Base-by-base conservation (phyloP, 2,888 invertebrate species). In the Bruchidius siliquastri region DNA sequence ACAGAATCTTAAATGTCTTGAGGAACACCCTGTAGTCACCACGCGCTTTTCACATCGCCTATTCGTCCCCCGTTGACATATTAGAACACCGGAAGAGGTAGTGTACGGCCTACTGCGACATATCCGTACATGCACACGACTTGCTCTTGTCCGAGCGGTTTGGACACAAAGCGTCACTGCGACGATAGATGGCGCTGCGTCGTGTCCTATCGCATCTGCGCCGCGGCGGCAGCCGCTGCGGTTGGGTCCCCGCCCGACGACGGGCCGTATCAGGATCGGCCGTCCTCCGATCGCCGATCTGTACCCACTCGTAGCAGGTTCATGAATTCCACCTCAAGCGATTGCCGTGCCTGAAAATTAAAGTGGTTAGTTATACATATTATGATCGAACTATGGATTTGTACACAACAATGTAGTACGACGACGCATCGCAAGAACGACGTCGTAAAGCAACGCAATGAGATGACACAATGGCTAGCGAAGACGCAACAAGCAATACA, bases 311-410 rank as follows among this genome's bases (percentile, higher is more conserved):
- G 91, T 80, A 98, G 88, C 82, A 98, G 90, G 87, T 93, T 95
- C 84, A 91, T 91, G 87, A 97, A 98, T 88, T 98, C 98, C 87
- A 94, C 89, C 85, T 98, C 97, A 84, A 98, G 89, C 83, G 93
- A 89, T 88, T 97, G 96, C 77, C 98, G 92, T 83, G 95, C 96
- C 97, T 97, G 86, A 0, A 87, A 86, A 72, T 77, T 72, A 76
- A 72, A 74, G 73, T 30, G 30, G 3, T n/a, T n/a, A n/a, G n/a
- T n/a, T n/a, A n/a, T n/a, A n/a, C n/a, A n/a, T n/a, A n/a, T n/a
- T n/a, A n/a, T n/a, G n/a, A n/a, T n/a, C n/a, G n/a, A n/a, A n/a
- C n/a, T n/a, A n/a, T n/a, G n/a, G n/a, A n/a, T n/a, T n/a, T n/a
- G n/a, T n/a, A n/a, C n/a, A n/a, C n/a, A n/a, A n/a, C n/a, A n/a